phyloP scores from a whole-genome alignment of 2,113 vertebrate genomes.

The Sigmodon hispidus region DNA sequence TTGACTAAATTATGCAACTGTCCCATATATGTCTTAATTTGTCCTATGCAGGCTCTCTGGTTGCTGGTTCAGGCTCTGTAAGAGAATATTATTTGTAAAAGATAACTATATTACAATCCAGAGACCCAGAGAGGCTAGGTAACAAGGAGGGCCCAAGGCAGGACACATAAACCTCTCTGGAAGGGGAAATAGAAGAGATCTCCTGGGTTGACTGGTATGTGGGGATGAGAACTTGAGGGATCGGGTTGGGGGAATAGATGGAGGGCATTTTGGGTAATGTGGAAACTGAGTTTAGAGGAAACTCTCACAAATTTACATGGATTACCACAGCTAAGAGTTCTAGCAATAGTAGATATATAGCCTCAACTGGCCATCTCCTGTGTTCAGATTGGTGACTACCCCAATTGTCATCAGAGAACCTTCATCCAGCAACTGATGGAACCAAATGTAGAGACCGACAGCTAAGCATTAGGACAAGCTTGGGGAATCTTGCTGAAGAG shows the following conservation, averaged over 20 bases:
- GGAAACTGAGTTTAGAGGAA: background rate
- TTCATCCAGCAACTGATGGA: background rate
- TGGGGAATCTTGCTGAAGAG: background rate
- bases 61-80: background rate
- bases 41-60: background rate
- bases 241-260: background rate
- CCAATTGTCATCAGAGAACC: background rate
- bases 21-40: background rate
- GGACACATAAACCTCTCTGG: background rate
- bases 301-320: background rate
- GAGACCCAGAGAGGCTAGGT: background rate
- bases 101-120: background rate
- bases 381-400: background rate
- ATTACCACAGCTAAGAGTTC: background rate
- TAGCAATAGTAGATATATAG: background rate
- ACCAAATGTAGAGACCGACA: background rate
- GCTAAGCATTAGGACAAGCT: background rate
- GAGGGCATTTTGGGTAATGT: background rate
- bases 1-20: background rate
- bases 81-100: background rate
- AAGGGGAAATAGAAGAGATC: background rate
- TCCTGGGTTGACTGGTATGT: background rate
- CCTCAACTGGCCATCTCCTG: background rate
- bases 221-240: background rate
- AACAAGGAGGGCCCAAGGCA: background rate